Base-by-base conservation (phyloP, 2,888 invertebrate genomes). In the Tolmerus cingulatus region DNA sequence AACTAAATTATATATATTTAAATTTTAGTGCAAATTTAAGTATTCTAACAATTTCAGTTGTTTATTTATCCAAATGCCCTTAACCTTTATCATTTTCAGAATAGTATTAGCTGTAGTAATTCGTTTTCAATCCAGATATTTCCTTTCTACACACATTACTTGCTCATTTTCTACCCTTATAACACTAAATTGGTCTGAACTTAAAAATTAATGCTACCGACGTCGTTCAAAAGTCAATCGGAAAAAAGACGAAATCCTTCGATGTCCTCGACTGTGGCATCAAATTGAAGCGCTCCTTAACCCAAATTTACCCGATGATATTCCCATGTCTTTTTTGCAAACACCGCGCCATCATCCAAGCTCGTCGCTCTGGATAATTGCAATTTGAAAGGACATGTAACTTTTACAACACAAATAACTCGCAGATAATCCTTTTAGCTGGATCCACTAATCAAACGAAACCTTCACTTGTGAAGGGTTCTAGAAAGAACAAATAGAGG, bases 361-460 rank as follows among this genome's bases (percentile, higher is more conserved):
- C 66, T 9, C 66, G 51, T n/a, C 66, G 66, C 9, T 19, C 66
- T 12, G 12, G 27, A 66, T 66, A 66, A 66, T 66, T 66, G 66
- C 27, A 66, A 66, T 66, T 66, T 66, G 66, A 66, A 66, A 66
- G 76, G 34, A 76, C 37, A 76, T 76, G 76, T 76, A 76, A 76
- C 76, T 76, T 78, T 78, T 23, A 27, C 43, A 78, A 78, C 40
- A 78, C 43, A 78, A 78, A 78, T 46, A 78, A 78, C 43, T 78
- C 23, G 78, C 23, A 78, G 37, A 81, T 34, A 81, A 81, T 81
- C 81, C 81, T 81, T 81, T 81, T 81, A 81, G 51, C 55, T 81
- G 19, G 81, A 81, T 55, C 23, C 81, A 55, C 81, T 40, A 78
- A 78, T 23, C 40, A 78, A 43, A 43, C 46, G 78, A 46, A 14